Base-by-base conservation (phyloP, 2,113 vertebrate genomes). In the Cynocephalus volans region DNA sequence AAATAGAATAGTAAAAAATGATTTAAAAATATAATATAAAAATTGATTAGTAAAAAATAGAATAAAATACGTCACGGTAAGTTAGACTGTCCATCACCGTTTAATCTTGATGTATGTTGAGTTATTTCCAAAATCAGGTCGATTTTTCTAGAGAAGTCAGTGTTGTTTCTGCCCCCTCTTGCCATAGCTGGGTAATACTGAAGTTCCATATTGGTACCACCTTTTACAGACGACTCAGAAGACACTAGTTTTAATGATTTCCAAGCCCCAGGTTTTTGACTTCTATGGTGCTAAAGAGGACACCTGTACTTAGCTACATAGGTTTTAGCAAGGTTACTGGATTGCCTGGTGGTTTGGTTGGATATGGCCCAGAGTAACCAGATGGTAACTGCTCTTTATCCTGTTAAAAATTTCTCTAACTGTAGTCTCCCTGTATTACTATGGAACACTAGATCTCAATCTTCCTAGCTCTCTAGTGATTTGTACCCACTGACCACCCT, bases 341-440 rank as follows among this genome's bases (percentile, higher is more conserved):
- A 3, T 67, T 96, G 76, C 96, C 58, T 93, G 12, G 7, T 96
- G 67, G 9, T 72, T 86, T 97, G 81, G 8, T 41, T 96, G 84
- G 3, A 62, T 62, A 10, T 6, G 77, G 0, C n/a, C 12, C 41
- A 45, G 36, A 79, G 48, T 0, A 9, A 36, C 56, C 91, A 93
- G 76, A 58, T 58, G 33, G 0, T 84, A 45, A 62, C 8, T 21
- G 58, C 4, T 5, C 2, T 95, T 95, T 64, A 86, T 52, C 1
- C 15, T 69, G 54, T 33, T 84, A 94, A 88, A 77, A 87, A 1
- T 17, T 87, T 92, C 36, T 41, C 41, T 41, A 41, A 41, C 41
- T 4, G 41, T 41, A 41, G 41, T 41, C 41, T 41, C 41, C 41
- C 41, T 41, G 41, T 41, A 4, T 41, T 41, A 41, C 41, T 41